Evolutionary conservation across 2,113 vertebrate species (phyloP).

Genomic region (Zosterops borbonicus): DNA sequence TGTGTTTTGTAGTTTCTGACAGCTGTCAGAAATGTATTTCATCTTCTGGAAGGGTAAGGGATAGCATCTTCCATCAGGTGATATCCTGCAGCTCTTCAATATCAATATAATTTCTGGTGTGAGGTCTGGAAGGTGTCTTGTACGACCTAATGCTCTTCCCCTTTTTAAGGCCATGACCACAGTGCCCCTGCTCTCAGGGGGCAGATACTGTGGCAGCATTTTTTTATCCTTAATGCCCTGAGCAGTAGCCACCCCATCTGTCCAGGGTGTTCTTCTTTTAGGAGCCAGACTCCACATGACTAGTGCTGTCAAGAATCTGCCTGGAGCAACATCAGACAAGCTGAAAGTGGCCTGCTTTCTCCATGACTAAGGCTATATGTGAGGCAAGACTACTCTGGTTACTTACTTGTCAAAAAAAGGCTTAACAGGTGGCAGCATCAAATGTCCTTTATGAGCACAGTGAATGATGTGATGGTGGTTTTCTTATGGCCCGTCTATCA

Average conservation of each 20-base stretch:
- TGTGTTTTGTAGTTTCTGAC: not conserved
- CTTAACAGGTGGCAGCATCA: not conserved
- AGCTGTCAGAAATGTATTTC: not conserved
- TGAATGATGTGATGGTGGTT: not conserved
- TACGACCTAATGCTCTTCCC: not conserved
- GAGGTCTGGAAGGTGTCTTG: not conserved
- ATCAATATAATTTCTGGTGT: not conserved
- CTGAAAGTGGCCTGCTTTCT: not conserved
- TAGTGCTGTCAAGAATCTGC: not conserved
- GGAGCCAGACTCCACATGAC: not conserved
- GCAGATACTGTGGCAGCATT: not conserved
- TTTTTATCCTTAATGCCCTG: not conserved
- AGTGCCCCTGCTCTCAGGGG: not conserved
- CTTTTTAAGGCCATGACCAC: not conserved
- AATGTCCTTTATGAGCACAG: not conserved
- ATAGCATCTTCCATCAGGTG: not conserved
- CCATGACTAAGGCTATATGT: not conserved
- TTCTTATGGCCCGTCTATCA: fast-evolving
- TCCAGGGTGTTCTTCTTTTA: not conserved
- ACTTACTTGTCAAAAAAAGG: not conserved
- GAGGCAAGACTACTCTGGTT: not conserved
- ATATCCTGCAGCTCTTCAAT: not conserved
- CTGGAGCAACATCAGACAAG: not conserved
- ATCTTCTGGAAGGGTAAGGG: not conserved
- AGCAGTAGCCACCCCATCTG: not conserved